phyloP scores from a whole-genome alignment of 2,888 invertebrate species.

The Mesochorus sp. region DNA sequence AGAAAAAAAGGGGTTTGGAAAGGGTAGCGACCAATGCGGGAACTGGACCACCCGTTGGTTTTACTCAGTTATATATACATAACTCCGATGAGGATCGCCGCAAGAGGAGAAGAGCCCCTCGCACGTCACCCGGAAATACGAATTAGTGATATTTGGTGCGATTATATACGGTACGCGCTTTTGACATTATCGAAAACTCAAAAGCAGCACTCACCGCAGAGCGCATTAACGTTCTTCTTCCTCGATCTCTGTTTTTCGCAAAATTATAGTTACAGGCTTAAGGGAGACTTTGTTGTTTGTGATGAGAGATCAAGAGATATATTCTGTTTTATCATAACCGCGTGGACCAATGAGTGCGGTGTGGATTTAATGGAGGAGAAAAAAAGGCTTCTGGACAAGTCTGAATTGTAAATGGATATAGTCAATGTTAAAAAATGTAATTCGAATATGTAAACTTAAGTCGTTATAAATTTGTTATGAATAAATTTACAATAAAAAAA shows the following conservation, averaged over 20 bases:
- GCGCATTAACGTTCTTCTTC: constrained; percentile 18
- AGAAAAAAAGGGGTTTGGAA: not conserved
- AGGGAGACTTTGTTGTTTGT: constrained; percentile 42
- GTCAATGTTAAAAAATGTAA: too few species aligned
- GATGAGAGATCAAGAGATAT: constrained; percentile 39
- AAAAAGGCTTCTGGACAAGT: too few species aligned
- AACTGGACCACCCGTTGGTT: constrained; percentile 72
- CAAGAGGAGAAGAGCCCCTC: not conserved
- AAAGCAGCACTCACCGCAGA: not conserved
- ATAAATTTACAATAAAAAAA: too few species aligned
- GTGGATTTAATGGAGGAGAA: not conserved
- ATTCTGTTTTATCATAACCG: too few species aligned
- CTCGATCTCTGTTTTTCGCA: constrained; percentile 16
- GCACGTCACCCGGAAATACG: constrained; percentile 62
- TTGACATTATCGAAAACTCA: constrained; percentile 68
- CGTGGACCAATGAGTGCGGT: too few species aligned
- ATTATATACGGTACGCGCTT: constrained; percentile 58
- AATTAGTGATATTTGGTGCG: constrained; percentile 72
- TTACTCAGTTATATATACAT: constrained; percentile 60
- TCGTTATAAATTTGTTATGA: too few species aligned
- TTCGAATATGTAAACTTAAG: too few species aligned
- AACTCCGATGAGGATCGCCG: constrained; percentile 40
- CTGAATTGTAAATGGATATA: too few species aligned
- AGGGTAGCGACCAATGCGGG: not conserved
- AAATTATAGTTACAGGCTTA: constrained; percentile 17